Conservation (phyloP, 2,113 vertebrate species). For the Urocolius indicus region DNA sequence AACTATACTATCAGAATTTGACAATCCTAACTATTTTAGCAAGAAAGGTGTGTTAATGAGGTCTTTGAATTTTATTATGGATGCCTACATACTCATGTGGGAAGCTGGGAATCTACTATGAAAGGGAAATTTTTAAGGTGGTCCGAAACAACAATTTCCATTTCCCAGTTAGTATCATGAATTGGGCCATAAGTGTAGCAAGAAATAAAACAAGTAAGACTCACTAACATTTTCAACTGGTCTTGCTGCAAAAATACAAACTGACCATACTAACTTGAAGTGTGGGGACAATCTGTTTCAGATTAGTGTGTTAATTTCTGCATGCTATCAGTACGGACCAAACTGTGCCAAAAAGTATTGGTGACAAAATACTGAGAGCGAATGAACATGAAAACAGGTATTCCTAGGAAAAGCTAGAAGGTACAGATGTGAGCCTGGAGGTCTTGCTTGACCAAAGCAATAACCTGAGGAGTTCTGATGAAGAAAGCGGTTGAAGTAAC, state of each 20-base stretch:
- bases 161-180: no score
- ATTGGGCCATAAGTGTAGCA: not conserved
- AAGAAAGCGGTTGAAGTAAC: not conserved
- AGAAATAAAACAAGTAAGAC: not conserved
- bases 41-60: not conserved
- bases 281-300: not conserved
- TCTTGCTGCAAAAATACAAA: not conserved
- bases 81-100: not conserved
- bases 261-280: not conserved
- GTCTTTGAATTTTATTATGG: not conserved
- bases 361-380: not conserved
- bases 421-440: not conserved
- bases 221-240: not conserved
- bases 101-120: not conserved
- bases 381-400: not conserved
- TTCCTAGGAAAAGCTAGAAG: not conserved
- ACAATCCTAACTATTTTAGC: not conserved
- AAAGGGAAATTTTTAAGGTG: not conserved
- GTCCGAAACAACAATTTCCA: not conserved
- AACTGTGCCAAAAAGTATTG: not conserved
- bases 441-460: not conserved
- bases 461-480: not conserved
- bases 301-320: not conserved
- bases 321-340: not conserved
- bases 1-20: not conserved